A percentile compares a stretch with the other conserved stretches of the same genome.
Conservation (phyloP, 1,140 invertebrate genomes). For the Heliconius melpomene region DNA sequence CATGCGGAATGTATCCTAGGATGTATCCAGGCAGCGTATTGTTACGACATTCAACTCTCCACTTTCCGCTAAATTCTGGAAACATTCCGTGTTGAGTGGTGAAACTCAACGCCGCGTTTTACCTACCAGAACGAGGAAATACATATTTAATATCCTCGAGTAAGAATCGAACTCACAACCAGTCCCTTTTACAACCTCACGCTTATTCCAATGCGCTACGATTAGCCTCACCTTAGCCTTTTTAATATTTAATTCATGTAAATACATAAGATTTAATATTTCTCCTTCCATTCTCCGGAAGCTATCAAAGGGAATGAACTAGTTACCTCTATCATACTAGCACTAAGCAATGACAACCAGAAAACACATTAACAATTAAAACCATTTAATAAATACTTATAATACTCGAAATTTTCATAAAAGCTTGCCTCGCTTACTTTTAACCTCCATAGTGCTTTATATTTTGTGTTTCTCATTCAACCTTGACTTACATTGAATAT, state of each 20-base stretch:
- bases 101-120: background rate
- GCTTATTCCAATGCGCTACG: too few species aligned
- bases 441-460: background rate
- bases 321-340: background rate
- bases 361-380: background rate
- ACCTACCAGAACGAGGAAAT: background rate
- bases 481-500: constrained; percentile 8
- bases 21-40: too few species aligned
- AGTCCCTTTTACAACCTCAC: too few species aligned
- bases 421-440: constrained; percentile 11
- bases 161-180: background rate
- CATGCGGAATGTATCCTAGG: too few species aligned
- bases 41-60: too few species aligned
- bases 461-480: constrained; percentile 2
- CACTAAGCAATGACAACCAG: background rate
- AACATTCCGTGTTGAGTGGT: too few species aligned
- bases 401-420: constrained; percentile 9
- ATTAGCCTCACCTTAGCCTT: too few species aligned
- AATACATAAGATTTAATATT: background rate
- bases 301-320: background rate
- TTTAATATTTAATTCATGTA: background rate
- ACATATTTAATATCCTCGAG: background rate
- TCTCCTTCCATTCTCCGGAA: background rate
- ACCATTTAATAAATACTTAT: constrained; percentile 9
- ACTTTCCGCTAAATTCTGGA: background rate